Evolutionary conservation across 92 coral and sea anemone species (phyloP), one percentile per base, ranked within the genome.

Genomic region (Epizoanthus illoricatus): DNA sequence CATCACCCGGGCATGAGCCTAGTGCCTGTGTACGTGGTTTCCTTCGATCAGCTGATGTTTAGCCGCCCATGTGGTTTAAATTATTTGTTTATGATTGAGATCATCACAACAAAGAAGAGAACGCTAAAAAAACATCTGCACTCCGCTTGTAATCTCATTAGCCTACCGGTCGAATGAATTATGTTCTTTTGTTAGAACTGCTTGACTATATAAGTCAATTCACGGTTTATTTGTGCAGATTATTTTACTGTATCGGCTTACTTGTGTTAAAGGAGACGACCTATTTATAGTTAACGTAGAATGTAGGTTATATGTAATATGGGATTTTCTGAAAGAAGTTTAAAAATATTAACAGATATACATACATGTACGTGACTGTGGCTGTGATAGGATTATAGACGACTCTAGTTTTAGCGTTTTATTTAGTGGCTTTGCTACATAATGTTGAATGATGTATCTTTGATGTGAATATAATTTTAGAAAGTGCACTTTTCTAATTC

Each of bases 71-170:
- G 28, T 59, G 33, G 15, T 21, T 78, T 20, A 10, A 8, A 59
- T 10, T 20, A 42, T 78, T 18, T 64, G 6, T 19, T 41, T 13
- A 19, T 62, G 18, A 45, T 47, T 78, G 82, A 78, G 71, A 45
- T 78, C 71, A 78, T 63, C n/a, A 62, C 23, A 63, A 75, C 65
- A 57, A 11, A 16, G 71, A 40, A 63, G 65, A 63, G 7, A 63
- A 78, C 82, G 71, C 82, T 63, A 42, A 24, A 28, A 39, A 11
- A 45, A 66, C 82, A 78, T 42, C 82, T 78, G 82, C 67, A 2
- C 59, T 42, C 7, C 23, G 21, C 43, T 76, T 36, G 59, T 42
- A 4, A 74, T 55, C 41, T 45, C 43, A 76, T 76, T 3, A n/a
- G 58, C 81, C 57, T 24, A 75, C 58, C 40, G 4, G 71, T 7